phyloP scores from a whole-genome alignment of 1,140 invertebrate species.

The Diorhabda carinulata region DNA sequence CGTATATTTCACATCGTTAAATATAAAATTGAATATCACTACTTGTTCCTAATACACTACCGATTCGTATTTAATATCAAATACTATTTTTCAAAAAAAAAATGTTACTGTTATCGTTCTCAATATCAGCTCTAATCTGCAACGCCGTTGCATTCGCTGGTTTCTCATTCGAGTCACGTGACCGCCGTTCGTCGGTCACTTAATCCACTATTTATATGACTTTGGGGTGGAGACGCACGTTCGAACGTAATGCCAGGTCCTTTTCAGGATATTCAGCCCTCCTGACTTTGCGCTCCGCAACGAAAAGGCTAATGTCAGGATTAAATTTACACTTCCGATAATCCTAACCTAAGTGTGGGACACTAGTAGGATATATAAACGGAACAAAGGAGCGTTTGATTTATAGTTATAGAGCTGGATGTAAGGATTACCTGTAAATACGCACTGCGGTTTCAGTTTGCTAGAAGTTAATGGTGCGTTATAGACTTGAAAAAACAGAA shows the following conservation, averaged over 20 bases:
- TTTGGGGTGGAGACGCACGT: slow-evolving; percentile 36
- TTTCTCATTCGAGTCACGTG: slow-evolving; percentile 37
- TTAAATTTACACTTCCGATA: slow-evolving; percentile 33
- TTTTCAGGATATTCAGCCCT: slow-evolving; percentile 2
- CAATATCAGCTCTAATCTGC: not conserved
- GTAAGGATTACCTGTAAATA: not conserved
- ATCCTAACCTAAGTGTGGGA: slow-evolving; percentile 18
- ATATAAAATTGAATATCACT: too few species aligned
- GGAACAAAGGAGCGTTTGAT: not conserved
- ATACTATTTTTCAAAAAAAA: not conserved
- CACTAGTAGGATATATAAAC: not conserved
- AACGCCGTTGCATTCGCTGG: slow-evolving; percentile 9
- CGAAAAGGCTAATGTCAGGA: slow-evolving; percentile 33
- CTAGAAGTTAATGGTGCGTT: too few species aligned
- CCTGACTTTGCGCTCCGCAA: slow-evolving; percentile 22
- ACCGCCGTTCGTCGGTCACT: slow-evolving; percentile 46
- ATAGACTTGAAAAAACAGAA: too few species aligned
- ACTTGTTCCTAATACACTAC: too few species aligned
- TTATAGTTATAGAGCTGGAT: not conserved
- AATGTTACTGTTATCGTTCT: not conserved
- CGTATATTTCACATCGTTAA: too few species aligned
- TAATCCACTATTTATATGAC: slow-evolving; percentile 50
- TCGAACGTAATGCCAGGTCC: slow-evolving; percentile 16
- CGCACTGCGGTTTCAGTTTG: not conserved
- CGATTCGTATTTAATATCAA: too few species aligned